Conservation (phyloP, 2,797 vertebrate species). For the Eulemur albifrons region DNA sequence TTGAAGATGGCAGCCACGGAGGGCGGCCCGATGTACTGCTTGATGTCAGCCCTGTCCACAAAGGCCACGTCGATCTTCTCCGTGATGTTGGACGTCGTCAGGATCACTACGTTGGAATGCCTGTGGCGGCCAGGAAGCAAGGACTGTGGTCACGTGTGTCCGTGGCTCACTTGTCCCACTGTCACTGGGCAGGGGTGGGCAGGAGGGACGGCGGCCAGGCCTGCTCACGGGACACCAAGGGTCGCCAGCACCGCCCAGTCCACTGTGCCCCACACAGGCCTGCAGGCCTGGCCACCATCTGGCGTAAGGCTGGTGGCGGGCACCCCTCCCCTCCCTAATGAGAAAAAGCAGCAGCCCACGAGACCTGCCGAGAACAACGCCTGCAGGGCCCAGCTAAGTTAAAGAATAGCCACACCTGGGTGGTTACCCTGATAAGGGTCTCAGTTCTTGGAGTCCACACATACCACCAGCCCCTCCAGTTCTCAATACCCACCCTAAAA, state of each 20-base stretch:
- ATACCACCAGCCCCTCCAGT: no score
- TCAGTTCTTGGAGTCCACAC: no score
- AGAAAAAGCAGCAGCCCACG: no score
- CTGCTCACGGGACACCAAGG: neutral
- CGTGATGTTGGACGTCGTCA: constrained; percentile 98
- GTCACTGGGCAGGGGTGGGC: fast-evolving
- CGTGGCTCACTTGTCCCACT: neutral
- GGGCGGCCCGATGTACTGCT: constrained; percentile 96
- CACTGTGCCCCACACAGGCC: neutral
- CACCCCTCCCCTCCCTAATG: no score
- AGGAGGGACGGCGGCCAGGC: neutral
- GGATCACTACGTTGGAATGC: constrained; percentile 96
- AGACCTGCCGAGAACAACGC: no score
- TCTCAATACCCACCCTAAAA: no score
- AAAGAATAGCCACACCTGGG: no score
- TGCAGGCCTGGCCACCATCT: fast-evolving
- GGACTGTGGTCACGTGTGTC: fast-evolving
- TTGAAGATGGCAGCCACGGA: constrained; percentile 94
- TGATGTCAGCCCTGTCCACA: constrained; percentile 98
- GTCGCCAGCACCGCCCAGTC: neutral
- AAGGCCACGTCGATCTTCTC: constrained; percentile 98
- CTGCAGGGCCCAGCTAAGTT: no score
- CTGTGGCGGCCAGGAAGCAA: constrained; percentile 79
- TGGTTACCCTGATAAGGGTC: no score
- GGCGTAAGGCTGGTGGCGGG: no score